These are phyloP conservation scores for Pomatorhinus ruficollis DNA, from an alignment of 2,113 vertebrate species.

Conservation along the genomic window DNA sequence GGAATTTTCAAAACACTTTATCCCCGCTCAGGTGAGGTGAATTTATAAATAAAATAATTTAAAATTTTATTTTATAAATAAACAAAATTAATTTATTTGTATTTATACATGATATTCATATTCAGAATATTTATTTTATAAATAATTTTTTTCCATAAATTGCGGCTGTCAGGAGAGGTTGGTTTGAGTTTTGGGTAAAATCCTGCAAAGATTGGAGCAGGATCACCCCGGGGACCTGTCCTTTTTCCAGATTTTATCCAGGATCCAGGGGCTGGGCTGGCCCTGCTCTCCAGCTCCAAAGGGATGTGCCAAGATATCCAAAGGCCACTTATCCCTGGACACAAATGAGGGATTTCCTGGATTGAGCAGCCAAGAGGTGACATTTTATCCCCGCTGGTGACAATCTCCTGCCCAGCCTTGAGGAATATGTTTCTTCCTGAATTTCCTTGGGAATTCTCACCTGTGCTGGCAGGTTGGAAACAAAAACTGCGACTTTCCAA, in stretches of 20 bases:
- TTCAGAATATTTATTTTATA: no score
- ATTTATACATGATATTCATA: no score
- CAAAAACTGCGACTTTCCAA: not conserved
- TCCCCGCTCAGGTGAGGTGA: not conserved
- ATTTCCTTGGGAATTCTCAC: not conserved
- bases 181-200: not conserved
- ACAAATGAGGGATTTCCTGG: not conserved
- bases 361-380: not conserved
- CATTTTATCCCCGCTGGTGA: not conserved
- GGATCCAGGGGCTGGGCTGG: not conserved
- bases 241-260: not conserved
- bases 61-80: no score
- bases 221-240: rapidly evolving
- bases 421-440: not conserved
- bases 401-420: not conserved
- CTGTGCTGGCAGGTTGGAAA: not conserved
- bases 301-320: not conserved
- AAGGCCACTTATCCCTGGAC: not conserved
- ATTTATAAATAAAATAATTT: no score
- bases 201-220: not conserved
- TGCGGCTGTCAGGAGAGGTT: not conserved
- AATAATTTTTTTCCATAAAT: not conserved
- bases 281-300: not conserved
- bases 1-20: not conserved
- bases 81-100: no score